Percentiles rank a stretch among this genome's conserved stretches.
These are phyloP conservation scores for Trachemys scripta DNA, from an alignment of 2,113 vertebrate genomes.

Conservation along the genomic window DNA sequence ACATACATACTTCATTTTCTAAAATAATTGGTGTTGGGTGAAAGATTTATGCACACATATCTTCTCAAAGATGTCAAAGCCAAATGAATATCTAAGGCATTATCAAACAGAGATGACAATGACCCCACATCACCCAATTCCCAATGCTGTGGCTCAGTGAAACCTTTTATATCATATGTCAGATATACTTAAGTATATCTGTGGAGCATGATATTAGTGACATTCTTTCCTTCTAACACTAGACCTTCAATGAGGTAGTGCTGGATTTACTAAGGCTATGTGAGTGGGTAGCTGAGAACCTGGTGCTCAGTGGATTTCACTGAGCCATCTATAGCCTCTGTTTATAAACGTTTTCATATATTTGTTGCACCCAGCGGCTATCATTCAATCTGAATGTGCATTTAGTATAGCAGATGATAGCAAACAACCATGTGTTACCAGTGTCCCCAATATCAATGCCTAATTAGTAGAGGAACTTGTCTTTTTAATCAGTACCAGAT, in stretches of 20 bases:
- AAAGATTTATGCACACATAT: constrained; percentile 46
- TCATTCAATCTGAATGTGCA: background rate
- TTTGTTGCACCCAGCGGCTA: background rate
- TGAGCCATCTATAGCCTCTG: fast-evolving
- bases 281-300: background rate
- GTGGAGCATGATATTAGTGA: constrained; percentile 28
- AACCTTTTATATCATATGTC: constrained; percentile 24
- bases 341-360: background rate
- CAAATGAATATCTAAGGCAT: background rate
- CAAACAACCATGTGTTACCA: background rate
- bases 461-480: background rate
- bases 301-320: background rate
- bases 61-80: constrained; percentile 31
- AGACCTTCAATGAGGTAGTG: constrained; percentile 8
- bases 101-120: constrained; percentile 30
- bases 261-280: background rate
- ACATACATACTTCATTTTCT: background rate
- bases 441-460: fast-evolving
- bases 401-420: background rate
- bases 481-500: background rate
- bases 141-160: background rate
- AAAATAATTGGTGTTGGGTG: background rate
- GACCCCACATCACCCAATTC: background rate
- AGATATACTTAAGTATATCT: background rate
- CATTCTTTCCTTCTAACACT: constrained; percentile 51